Evolutionary conservation across 2,797 vertebrate species (phyloP).

Genomic region (Agapornis canus): DNA sequence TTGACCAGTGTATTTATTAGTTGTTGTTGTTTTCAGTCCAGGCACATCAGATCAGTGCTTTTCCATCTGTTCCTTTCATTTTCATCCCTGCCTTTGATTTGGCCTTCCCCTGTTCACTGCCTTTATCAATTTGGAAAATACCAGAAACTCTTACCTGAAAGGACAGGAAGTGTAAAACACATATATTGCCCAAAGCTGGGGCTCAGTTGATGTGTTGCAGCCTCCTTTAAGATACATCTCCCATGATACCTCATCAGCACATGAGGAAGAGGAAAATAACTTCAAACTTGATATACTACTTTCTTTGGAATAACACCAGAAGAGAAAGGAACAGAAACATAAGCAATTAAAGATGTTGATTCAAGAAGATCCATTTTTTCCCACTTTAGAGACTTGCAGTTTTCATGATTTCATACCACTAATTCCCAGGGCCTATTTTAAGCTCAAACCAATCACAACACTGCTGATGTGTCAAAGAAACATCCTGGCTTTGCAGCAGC

Average conservation of each 20-base stretch:
- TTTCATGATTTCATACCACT: constrained; percentile 39
- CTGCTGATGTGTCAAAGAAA: constrained; percentile 49
- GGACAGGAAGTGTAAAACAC: not conserved
- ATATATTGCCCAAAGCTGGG: not conserved
- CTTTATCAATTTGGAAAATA: not conserved
- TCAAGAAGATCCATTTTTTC: constrained; percentile 33
- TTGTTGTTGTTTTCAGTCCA: not conserved
- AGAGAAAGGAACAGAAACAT: not conserved
- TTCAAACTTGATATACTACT: not conserved
- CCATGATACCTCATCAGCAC: not conserved
- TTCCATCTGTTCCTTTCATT: not conserved
- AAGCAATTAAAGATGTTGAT: constrained; percentile 52
- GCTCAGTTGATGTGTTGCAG: not conserved
- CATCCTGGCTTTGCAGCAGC: constrained; percentile 49
- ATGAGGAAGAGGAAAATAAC: not conserved
- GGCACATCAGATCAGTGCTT: not conserved
- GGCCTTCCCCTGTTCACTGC: not conserved
- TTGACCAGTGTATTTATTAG: not conserved
- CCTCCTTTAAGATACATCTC: not conserved
- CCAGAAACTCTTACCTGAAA: not conserved
- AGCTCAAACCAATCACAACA: constrained; percentile 42
- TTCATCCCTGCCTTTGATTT: not conserved
- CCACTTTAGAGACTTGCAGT: not conserved
- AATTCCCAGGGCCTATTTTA: constrained; percentile 64
- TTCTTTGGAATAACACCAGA: constrained; percentile 20